phyloP scores from a whole-genome alignment of 1,140 invertebrate species.

The Conopomorpha cramerella region DNA sequence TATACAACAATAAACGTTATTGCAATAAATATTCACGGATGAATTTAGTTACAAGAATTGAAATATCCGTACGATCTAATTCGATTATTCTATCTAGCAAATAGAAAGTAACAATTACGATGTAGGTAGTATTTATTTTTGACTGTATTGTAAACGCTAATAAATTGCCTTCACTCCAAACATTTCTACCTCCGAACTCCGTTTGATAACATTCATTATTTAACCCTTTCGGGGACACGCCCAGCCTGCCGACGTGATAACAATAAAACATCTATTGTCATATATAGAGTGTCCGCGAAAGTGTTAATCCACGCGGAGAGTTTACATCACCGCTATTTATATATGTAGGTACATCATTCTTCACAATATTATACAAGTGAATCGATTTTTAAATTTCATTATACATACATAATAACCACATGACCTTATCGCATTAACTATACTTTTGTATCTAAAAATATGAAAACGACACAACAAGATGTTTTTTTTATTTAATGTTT shows the following conservation, averaged over 20 bases:
- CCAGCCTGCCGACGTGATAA: too few species aligned
- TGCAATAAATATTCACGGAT: neutral
- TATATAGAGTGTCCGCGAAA: too few species aligned
- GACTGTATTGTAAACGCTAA: too few species aligned
- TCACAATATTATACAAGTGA: constrained; percentile 37
- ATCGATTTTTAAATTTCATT: constrained; percentile 22
- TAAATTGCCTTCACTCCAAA: too few species aligned
- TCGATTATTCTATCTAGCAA: constrained; percentile 59
- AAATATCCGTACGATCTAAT: constrained; percentile 47
- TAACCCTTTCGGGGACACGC: too few species aligned
- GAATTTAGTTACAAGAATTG: constrained; percentile 7
- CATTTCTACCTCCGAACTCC: too few species aligned
- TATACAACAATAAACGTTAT: neutral
- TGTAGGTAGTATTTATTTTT: too few species aligned
- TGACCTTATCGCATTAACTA: constrained; percentile 32
- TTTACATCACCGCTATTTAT: too few species aligned
- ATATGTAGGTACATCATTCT: too few species aligned
- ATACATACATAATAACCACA: constrained; percentile 8
- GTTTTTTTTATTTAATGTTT: too few species aligned
- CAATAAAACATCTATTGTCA: too few species aligned
- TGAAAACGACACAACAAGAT: constrained; percentile 51
- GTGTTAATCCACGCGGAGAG: constrained; percentile 43
- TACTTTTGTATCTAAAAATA: constrained; percentile 38
- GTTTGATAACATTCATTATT: too few species aligned
- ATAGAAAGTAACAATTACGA: constrained; percentile 57